phyloP scores from a whole-genome alignment of 2,888 invertebrate species.

The Phaonia tiefii region DNA sequence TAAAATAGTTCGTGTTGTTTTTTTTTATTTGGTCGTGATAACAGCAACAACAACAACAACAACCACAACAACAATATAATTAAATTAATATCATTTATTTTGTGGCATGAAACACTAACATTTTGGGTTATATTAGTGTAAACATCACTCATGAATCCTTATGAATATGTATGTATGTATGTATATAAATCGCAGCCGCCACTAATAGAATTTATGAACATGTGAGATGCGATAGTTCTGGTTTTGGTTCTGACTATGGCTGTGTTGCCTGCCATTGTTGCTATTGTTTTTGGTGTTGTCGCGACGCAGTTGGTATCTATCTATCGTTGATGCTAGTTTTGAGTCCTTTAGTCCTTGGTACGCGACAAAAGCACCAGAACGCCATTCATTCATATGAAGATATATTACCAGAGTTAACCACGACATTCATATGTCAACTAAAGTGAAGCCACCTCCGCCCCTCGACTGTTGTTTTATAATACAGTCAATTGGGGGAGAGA shows the following conservation, averaged over 20 bases:
- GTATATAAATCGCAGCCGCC: too few species aligned
- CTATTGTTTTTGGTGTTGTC: slow-evolving; percentile 19
- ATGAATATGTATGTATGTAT: slow-evolving; percentile 27
- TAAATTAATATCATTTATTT: slow-evolving; percentile 65
- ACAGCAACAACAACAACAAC: slow-evolving; percentile 1
- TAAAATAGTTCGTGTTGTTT: slow-evolving; percentile 17
- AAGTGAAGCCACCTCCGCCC: slow-evolving; percentile 12
- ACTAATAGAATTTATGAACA: slow-evolving; percentile 53
- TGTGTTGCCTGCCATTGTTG: slow-evolving; percentile 28
- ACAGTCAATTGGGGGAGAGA: too few species aligned
- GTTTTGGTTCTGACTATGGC: not conserved
- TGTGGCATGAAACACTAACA: slow-evolving; percentile 61
- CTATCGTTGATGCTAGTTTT: slow-evolving; percentile 5
- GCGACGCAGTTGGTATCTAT: not conserved
- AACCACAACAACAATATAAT: slow-evolving; percentile 46
- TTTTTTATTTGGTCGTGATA: slow-evolving; percentile 31
- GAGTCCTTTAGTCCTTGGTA: slow-evolving; percentile 34
- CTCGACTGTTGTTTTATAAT: too few species aligned
- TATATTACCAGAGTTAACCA: slow-evolving; percentile 66
- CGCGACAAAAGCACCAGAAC: slow-evolving; percentile 1
- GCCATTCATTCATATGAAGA: slow-evolving; percentile 57
- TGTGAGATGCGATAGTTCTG: slow-evolving; percentile 40
- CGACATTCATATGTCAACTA: slow-evolving; percentile 64
- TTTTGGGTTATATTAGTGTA: slow-evolving; percentile 61
- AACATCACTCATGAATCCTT: slow-evolving; percentile 54